These are phyloP conservation scores for Anableps anableps DNA, from an alignment of 2,797 vertebrate species.

Conservation along the genomic window DNA sequence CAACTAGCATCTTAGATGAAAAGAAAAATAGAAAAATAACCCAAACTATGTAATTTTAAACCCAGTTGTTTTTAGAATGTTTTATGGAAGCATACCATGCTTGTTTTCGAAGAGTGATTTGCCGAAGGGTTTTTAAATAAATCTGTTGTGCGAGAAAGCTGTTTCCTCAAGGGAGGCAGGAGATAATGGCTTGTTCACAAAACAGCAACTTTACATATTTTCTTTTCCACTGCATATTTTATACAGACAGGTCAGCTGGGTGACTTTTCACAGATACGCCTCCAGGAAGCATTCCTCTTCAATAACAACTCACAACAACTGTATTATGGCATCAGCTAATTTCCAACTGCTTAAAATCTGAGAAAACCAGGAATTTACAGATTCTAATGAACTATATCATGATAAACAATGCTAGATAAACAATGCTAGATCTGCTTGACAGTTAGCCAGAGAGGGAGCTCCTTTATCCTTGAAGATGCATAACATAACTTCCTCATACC, in stretches of 20 bases:
- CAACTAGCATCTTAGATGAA: not conserved
- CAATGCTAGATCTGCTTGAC: not conserved
- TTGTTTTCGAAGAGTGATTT: not conserved
- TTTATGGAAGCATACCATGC: not conserved
- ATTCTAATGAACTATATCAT: not conserved
- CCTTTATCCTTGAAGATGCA: not conserved
- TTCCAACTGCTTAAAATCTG: not conserved
- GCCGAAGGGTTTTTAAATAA: not conserved
- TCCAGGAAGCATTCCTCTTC: not conserved
- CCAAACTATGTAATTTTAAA: not conserved
- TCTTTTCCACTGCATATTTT: not conserved
- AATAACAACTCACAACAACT: not conserved
- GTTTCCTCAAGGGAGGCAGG: not conserved
- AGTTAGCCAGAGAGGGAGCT: not conserved
- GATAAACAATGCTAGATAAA: not conserved
- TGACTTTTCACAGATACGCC: not conserved
- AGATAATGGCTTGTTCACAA: not conserved
- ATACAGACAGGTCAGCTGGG: not conserved
- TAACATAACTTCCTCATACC: constrained; percentile 2
- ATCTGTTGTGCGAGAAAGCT: not conserved
- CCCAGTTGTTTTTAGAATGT: not conserved
- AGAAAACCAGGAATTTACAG: not conserved
- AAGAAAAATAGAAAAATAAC: not conserved
- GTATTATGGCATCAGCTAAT: not conserved
- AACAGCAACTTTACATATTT: not conserved